Base-by-base conservation (phyloP, 2,113 vertebrate species). In the Helogale parvula region DNA sequence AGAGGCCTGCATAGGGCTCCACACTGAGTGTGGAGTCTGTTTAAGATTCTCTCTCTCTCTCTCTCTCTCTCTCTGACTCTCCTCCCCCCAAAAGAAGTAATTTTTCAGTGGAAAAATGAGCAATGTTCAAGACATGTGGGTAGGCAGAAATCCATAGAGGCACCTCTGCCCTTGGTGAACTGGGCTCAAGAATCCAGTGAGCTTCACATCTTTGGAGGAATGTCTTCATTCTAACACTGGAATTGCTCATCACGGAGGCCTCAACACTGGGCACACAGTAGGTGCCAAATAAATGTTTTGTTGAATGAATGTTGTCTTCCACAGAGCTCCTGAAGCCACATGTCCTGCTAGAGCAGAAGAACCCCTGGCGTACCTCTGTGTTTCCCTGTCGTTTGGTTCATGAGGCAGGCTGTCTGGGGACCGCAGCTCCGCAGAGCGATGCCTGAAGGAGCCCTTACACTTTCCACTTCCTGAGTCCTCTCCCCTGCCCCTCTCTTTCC, bases 401-500 rank as follows among this genome's bases (percentile, higher is more conserved):
- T 7, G 16, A 72, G 29, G n/a, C 27, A 31, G 41, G 15, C 25
- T 94, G 5, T 45, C 35, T 13, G 41, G 31, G 81, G 31, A 57
- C 50, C 14, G 2, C 25, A 33, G 12, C 27, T 88, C 35, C 81
- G 27, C 35, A 35, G 66, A 63, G 52, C 60, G 38, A 57, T 71
- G 47, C n/a, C 21, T 89, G 79, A 71, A 76, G 41, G 5, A 63
- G 3, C 47, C 52, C 13, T 50, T 52, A 29, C 0, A 71, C 27
- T 50, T n/a, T 68, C 45, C 21, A 52, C 12, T 31, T 47, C 63
- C 21, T 77, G 19, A 4, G n/a, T 35, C 63, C 65, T 52, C 41
- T 25, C 1, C 1, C 13, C 3, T 0, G 6, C 7, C n/a, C 65
- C 1, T 33, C 25, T 79, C 9, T 31, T 65, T 25, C 57, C 19